A percentile compares a stretch with the other conserved stretches of the same genome.
These are phyloP conservation scores for Andrena marginata DNA, from an alignment of 2,888 invertebrate genomes.

Conservation along the genomic window DNA sequence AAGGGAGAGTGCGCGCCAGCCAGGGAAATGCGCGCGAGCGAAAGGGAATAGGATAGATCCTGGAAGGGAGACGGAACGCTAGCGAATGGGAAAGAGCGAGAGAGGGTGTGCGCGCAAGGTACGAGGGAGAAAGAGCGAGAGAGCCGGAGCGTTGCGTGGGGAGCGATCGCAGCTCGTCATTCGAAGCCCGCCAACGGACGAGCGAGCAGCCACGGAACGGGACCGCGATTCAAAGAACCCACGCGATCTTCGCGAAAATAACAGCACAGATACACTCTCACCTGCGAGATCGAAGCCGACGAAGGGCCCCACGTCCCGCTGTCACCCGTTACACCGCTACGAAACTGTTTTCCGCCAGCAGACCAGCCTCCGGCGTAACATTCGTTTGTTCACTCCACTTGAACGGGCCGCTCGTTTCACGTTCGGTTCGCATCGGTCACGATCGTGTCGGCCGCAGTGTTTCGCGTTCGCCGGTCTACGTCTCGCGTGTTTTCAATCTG, in stretches of 20 bases:
- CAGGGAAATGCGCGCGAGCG: constrained; percentile 38
- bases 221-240: constrained; percentile 75
- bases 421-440: constrained; percentile 61
- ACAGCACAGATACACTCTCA: constrained; percentile 37
- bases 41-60: constrained; percentile 23
- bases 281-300: neutral
- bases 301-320: constrained; percentile 12
- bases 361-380: constrained; percentile 28
- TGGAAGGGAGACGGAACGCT: constrained; percentile 31
- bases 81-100: constrained; percentile 42
- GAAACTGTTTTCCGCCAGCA: constrained; percentile 10
- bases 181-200: constrained; percentile 85
- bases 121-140: constrained; percentile 64
- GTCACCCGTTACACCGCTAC: constrained; percentile 6
- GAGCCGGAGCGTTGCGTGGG: constrained; percentile 75
- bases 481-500: constrained; percentile 57
- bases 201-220: constrained; percentile 83
- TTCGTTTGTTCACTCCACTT: constrained; percentile 42
- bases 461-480: constrained; percentile 37
- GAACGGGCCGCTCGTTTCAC: constrained; percentile 58
- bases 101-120: constrained; percentile 57
- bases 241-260: constrained; percentile 68
- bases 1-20: constrained; percentile 51
- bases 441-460: constrained; percentile 65
- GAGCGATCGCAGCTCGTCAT: constrained; percentile 81